Conservation (phyloP, 30 jellyfish, hydroid and myxozoan genomes). For the Catostylus mosaicus region DNA sequence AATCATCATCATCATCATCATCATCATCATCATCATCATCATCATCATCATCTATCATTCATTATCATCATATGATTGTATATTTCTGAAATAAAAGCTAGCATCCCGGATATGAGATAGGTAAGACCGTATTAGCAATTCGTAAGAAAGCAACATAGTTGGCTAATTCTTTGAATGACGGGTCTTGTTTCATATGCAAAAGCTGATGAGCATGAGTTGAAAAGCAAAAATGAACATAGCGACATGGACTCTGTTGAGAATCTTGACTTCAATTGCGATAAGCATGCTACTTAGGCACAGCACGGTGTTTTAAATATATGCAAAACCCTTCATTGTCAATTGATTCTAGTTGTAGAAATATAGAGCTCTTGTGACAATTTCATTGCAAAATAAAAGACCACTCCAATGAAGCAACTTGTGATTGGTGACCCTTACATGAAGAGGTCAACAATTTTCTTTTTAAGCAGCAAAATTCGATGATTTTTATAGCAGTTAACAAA, state of each 20-base stretch:
- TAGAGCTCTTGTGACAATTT: background rate
- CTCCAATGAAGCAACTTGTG: background rate
- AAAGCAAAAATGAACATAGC: conserved; percentile 20
- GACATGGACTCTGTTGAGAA: conserved; percentile 51
- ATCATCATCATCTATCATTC: background rate
- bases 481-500: too few relatives aligned
- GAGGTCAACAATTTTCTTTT: too few relatives aligned
- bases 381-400: background rate
- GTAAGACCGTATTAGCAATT: background rate
- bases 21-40: background rate
- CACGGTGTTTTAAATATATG: conserved; percentile 41
- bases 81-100: too few relatives aligned
- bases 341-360: background rate
- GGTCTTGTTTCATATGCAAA: conserved; percentile 23
- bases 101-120: background rate
- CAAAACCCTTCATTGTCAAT: conserved; percentile 41
- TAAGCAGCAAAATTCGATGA: too few relatives aligned
- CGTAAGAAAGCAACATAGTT: background rate
- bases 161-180: conserved; percentile 3
- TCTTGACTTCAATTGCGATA: conserved; percentile 37
- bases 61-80: background rate
- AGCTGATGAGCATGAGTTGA: background rate
- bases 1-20: background rate
- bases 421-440: too few relatives aligned
- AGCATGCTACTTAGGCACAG: conserved; percentile 44